Percentiles rank a stretch among this genome's conserved stretches.
These are phyloP conservation scores for Eupsittula cactorum DNA, from an alignment of 2,113 vertebrate genomes.

Conservation along the genomic window DNA sequence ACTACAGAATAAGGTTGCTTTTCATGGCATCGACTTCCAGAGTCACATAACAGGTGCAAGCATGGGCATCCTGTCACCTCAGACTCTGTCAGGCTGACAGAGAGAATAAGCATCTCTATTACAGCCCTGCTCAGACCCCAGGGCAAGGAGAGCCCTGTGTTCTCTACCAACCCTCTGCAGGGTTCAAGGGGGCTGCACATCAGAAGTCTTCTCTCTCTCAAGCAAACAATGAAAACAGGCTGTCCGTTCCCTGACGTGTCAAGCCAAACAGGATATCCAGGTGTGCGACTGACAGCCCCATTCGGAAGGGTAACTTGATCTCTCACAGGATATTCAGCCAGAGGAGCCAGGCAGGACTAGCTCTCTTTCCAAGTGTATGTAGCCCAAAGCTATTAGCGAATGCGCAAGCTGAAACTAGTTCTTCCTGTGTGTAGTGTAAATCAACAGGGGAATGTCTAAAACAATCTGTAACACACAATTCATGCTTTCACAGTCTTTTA, in stretches of 20 bases:
- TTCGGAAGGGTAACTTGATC: not conserved
- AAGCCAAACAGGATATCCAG: not conserved
- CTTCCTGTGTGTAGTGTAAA: conserved; percentile 23
- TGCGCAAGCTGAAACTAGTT: conserved; percentile 38
- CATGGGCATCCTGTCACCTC: not conserved
- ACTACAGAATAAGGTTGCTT: not conserved
- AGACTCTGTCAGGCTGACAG: not conserved
- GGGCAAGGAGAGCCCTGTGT: not conserved
- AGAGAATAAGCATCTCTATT: not conserved
- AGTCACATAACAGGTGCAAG: not conserved
- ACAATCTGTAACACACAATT: conserved; percentile 4
- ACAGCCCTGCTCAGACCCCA: not conserved
- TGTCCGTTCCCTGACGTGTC: fast-evolving
- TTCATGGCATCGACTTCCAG: not conserved
- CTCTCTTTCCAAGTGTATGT: not conserved
- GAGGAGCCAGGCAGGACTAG: not conserved
- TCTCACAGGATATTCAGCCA: not conserved
- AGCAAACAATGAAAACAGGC: not conserved
- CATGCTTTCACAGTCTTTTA: conserved; percentile 22
- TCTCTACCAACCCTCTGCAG: not conserved
- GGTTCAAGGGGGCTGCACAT: not conserved
- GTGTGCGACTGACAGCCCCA: fast-evolving
- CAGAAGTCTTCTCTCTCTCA: not conserved
- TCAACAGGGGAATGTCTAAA: conserved; percentile 10
- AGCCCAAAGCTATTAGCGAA: not conserved